A percentile compares a stretch with the other conserved stretches of the same genome.
Evolutionary conservation across 1,140 invertebrate species (phyloP).

Genomic region (Teleopsis dalmanni): DNA sequence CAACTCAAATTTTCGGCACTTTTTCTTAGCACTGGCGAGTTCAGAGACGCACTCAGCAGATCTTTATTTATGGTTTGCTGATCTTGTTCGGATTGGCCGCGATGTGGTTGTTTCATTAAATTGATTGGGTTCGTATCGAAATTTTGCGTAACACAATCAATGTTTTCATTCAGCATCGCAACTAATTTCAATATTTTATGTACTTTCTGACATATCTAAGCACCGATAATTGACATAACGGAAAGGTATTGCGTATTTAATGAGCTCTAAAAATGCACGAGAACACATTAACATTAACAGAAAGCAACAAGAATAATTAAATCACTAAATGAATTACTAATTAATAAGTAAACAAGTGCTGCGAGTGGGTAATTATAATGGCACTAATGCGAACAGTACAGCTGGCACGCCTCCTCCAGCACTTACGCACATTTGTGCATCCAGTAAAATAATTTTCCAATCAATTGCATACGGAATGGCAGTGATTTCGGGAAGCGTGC

Average conservation of each 20-base stretch:
- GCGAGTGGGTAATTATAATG: not conserved
- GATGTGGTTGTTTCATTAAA: too few relatives aligned
- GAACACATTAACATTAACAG: not conserved
- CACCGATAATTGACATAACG: too few relatives aligned
- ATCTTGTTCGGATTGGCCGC: not conserved
- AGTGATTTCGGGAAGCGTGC: not conserved
- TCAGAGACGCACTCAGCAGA: not conserved
- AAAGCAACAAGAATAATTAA: conserved; percentile 2
- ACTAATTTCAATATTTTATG: too few relatives aligned
- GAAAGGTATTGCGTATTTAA: too few relatives aligned
- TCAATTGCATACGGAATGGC: conserved; percentile 13
- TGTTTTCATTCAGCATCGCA: too few relatives aligned
- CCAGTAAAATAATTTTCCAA: conserved; percentile 18
- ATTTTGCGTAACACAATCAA: too few relatives aligned
- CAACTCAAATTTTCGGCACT: conserved; percentile 17
- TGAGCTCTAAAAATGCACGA: too few relatives aligned
- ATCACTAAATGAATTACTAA: conserved; percentile 4
- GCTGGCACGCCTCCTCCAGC: too few relatives aligned
- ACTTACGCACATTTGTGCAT: not conserved
- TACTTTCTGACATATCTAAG: too few relatives aligned
- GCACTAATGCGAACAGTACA: conserved; percentile 4
- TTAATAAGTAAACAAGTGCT: conserved; percentile 2
- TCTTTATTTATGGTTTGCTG: not conserved
- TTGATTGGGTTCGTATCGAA: too few relatives aligned
- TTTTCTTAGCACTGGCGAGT: not conserved